phyloP scores from a whole-genome alignment of 2,113 vertebrate genomes.

The Willisornis vidua region DNA sequence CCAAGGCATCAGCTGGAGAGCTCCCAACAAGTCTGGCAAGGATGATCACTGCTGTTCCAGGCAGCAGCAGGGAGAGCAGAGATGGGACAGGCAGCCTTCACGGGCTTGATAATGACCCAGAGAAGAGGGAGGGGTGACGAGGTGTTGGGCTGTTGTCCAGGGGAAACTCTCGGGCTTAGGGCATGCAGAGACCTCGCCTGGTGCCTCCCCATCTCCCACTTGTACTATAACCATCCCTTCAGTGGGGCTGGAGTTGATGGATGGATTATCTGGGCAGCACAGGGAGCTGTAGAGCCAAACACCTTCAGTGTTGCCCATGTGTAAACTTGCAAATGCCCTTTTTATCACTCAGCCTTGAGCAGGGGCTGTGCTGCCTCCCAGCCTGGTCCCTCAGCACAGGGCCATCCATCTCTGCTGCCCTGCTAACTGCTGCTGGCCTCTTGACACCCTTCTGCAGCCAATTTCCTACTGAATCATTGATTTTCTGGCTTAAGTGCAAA shows the following conservation, averaged over 20 bases:
- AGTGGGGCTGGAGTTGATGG: background rate
- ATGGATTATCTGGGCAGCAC: background rate
- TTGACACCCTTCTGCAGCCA: background rate
- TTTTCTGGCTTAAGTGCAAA: background rate
- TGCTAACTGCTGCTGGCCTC: background rate
- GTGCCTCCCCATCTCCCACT: background rate
- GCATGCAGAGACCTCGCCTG: background rate
- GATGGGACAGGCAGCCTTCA: background rate
- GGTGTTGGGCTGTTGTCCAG: background rate
- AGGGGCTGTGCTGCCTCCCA: background rate
- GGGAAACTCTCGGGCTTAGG: background rate
- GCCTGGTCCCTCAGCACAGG: background rate
- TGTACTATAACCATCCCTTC: background rate
- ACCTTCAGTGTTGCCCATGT: rapidly evolving
- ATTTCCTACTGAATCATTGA: background rate
- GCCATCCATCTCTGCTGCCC: background rate
- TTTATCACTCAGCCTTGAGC: background rate
- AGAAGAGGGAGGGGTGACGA: background rate
- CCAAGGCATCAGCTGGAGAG: background rate
- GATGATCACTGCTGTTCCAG: background rate
- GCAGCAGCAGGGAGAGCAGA: background rate
- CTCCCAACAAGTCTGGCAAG: background rate
- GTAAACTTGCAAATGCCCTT: background rate
- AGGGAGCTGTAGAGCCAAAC: background rate
- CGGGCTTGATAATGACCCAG: rapidly evolving